Percentiles rank a stretch among this genome's conserved stretches.
Conservation (phyloP, 2,797 vertebrate genomes). For the Florisuga fusca region DNA sequence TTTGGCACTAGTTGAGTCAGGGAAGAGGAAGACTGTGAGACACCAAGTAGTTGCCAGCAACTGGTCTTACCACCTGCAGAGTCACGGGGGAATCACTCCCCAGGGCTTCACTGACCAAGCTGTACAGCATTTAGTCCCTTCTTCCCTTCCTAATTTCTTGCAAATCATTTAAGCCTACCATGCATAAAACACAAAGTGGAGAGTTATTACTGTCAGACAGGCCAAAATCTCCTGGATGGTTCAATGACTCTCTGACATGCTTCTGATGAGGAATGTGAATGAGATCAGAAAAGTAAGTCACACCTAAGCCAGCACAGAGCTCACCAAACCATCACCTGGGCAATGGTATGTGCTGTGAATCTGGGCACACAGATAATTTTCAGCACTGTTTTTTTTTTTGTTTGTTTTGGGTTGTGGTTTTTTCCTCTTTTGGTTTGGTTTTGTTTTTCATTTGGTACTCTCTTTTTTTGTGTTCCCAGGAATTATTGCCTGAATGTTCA, state of each 20-base stretch:
- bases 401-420: neutral
- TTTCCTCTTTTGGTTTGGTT: neutral
- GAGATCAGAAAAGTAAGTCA: neutral
- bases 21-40: neutral
- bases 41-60: neutral
- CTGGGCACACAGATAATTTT: neutral
- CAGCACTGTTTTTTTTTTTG: neutral
- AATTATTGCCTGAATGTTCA: neutral
- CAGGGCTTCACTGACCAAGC: neutral
- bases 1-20: neutral
- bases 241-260: neutral
- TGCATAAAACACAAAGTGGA: neutral
- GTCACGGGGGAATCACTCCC: neutral
- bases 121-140: neutral
- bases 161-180: neutral
- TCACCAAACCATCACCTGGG: neutral
- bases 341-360: neutral
- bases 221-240: neutral
- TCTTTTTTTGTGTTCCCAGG: neutral
- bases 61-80: neutral
- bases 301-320: neutral
- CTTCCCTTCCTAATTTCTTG: neutral
- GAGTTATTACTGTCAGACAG: neutral
- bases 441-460: neutral
- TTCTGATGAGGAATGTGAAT: neutral